Base-by-base conservation (phyloP, 2,888 invertebrate genomes). In the Cheilosia impressa region DNA sequence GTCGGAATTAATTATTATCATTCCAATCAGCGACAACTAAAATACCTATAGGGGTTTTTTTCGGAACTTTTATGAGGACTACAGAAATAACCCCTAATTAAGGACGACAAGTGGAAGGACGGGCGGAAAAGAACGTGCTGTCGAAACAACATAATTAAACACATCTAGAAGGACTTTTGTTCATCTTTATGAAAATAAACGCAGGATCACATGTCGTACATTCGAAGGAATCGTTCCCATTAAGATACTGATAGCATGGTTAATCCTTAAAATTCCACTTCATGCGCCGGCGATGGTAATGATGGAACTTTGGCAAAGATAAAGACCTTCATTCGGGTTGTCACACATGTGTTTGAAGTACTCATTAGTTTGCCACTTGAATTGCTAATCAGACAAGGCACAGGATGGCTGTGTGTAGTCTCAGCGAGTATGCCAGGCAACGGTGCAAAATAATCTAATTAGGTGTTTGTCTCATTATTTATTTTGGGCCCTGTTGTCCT, bases 391-490 rank as follows among this genome's bases (percentile, higher is more conserved):
- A 78, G 69, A 27, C 62, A 22, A 31, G 4, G 10, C 45, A 24
- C 17, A 15, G 47, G 55, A 65, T 38, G 47, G 34, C 15, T 17
- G 38, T 13, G 27, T 22, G 24, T n/a, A n/a, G n/a, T n/a, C n/a
- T n/a, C n/a, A n/a, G 17, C 6, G 22, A 17, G 10, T 6, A 45
- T 15, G 17, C 6, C 1, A 34, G 2, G 53, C 65, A 63, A 45
- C 63, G 68, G 55, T 79, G 83, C 52, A 55, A 75, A 73, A 75
- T 84, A 84, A 84, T 79, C 83, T 84, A 84, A 84, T 84, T 84
- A 84, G 69, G 79, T 84, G 79, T 79, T 75, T 68, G 75, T 79
- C 79, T 84, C 79, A 79, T 84, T 84, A 84, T 79, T 52, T 79
- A 73, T 73, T 73, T 68, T 66, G 24, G 47, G 17, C 62, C 34